A percentile compares a stretch with the other conserved stretches of the same genome.
Evolutionary conservation across 2,113 vertebrate genomes (phyloP).

Genomic region (Apteryx owenii): DNA sequence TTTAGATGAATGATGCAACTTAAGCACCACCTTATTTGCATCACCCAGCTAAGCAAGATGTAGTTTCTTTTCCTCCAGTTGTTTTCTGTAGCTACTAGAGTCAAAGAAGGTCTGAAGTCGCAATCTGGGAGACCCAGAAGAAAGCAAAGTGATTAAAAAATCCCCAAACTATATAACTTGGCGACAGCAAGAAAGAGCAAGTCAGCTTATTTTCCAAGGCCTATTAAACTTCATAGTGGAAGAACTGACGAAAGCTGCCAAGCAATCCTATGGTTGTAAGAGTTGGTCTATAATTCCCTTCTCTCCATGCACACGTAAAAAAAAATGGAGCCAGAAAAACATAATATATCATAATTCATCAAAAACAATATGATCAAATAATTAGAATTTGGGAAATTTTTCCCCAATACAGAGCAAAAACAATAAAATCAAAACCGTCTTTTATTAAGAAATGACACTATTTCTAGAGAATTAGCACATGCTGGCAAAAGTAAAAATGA

Average conservation of each 20-base stretch:
- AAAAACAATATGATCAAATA: neutral
- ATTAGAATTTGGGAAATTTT: neutral
- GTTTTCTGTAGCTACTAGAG: neutral
- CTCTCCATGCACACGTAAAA: neutral
- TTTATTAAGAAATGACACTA: neutral
- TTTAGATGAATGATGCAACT: neutral
- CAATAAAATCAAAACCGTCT: neutral
- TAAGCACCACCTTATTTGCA: neutral
- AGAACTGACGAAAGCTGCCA: neutral
- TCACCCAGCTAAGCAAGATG: neutral
- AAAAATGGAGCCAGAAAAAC: neutral
- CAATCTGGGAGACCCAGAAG: neutral
- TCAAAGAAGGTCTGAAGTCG: neutral
- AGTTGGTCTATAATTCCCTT: neutral
- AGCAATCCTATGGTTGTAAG: neutral
- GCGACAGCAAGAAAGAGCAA: neutral
- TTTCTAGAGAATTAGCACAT: constrained; percentile 27
- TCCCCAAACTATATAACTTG: neutral
- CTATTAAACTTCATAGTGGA: constrained; percentile 1
- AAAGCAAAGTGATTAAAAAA: neutral
- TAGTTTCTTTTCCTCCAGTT: neutral
- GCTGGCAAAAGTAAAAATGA: neutral
- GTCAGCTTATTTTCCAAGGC: neutral
- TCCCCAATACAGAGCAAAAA: neutral
- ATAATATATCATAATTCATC: neutral